phyloP scores from a whole-genome alignment of 2,888 invertebrate species.

The Eudemis profundana region DNA sequence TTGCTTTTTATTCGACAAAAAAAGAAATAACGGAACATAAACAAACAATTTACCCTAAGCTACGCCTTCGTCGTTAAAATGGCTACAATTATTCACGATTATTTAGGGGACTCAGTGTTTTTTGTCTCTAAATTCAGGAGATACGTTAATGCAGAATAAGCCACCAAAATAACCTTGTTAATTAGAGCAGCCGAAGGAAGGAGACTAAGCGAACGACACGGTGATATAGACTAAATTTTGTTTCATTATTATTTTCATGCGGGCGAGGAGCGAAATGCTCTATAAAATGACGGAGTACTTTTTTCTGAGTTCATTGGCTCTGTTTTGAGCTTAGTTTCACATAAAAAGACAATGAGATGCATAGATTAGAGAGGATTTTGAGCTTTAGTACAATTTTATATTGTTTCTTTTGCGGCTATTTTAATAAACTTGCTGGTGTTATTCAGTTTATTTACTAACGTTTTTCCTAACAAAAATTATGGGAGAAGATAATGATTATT shows the following conservation, averaged over 20 bases:
- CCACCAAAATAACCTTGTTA: conserved; percentile 58
- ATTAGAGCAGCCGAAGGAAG: conserved; percentile 54
- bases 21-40: not conserved
- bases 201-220: conserved; percentile 49
- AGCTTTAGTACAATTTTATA: conserved; percentile 16
- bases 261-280: conserved; percentile 22
- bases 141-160: conserved; percentile 52
- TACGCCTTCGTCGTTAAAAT: conserved; percentile 2
- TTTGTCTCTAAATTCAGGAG: conserved; percentile 44
- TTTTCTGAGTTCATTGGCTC: conserved; percentile 37
- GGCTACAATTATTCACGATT: conserved; percentile 28
- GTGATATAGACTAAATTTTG: conserved; percentile 46
- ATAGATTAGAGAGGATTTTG: conserved; percentile 38
- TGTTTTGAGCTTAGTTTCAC: conserved; percentile 30
- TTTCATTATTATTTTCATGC: conserved; percentile 43
- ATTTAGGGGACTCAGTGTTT: conserved; percentile 22
- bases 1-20: not conserved
- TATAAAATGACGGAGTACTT: conserved; percentile 38
- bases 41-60: conserved; percentile 6
- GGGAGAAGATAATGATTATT: too few relatives aligned
- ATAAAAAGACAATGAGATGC: conserved; percentile 43
- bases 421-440: not conserved
- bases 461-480: too few relatives aligned
- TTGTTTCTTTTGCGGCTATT: not conserved
- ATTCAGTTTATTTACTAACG: too few relatives aligned